Evolutionary conservation across 2,888 invertebrate species (phyloP).

Genomic region (Thymelicus lineola): DNA sequence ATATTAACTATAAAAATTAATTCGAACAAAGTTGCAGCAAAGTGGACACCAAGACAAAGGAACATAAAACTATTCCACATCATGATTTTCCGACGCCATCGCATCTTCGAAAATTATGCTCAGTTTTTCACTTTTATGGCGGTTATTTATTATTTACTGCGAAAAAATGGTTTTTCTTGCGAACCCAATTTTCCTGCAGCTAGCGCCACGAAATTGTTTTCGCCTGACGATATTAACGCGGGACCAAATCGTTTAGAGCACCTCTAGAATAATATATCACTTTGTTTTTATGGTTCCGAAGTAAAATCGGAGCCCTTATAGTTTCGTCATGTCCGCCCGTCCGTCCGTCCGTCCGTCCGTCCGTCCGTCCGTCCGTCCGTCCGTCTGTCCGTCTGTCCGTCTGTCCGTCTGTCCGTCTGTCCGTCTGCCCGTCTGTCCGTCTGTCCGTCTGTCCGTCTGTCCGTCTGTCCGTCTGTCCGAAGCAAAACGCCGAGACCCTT

Average conservation of each 20-base stretch:
- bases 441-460: no score
- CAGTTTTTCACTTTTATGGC: constrained; percentile 37
- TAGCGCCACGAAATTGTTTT: constrained; percentile 66
- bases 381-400: no score
- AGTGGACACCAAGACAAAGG: not conserved
- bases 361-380: no score
- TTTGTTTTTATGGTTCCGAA: no score
- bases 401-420: no score
- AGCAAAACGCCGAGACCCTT: no score
- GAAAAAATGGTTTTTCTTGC: constrained; percentile 40
- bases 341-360: no score
- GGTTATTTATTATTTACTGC: constrained; percentile 36
- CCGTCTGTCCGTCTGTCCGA: no score
- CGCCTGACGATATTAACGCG: constrained; percentile 53
- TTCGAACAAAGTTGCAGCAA: not conserved
- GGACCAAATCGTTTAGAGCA: constrained; percentile 24
- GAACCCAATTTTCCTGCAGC: constrained; percentile 54
- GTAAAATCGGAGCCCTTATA: no score
- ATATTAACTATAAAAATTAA: no score
- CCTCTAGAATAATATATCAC: constrained; percentile 19
- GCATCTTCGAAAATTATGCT: constrained; percentile 35
- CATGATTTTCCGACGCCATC: constrained; percentile 22
- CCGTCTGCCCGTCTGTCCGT: no score
- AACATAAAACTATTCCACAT: constrained; percentile 28
- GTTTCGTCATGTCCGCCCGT: no score